Percentiles rank a stretch among this genome's conserved stretches.
Conservation (phyloP, 2,113 vertebrate species). For the Bufo gargarizans region DNA sequence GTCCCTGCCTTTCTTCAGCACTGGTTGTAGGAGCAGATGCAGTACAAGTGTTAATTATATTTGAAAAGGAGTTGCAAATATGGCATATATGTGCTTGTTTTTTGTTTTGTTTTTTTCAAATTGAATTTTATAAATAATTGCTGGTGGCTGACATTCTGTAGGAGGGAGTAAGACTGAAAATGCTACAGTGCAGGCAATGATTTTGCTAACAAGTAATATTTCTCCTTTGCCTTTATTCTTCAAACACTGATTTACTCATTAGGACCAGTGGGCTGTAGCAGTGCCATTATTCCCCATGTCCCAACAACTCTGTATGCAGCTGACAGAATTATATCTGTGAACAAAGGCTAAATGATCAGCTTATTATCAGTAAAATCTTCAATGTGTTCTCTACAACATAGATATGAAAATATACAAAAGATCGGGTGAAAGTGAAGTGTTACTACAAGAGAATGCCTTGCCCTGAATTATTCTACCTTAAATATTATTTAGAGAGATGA, state of each 20-base stretch:
- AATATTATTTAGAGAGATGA: not conserved
- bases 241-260: conserved; percentile 12
- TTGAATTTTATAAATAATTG: not conserved
- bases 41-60: too few species aligned
- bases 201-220: conserved; percentile 18
- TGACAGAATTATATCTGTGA: not conserved
- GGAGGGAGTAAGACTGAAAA: not conserved
- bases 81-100: too few species aligned
- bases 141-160: not conserved
- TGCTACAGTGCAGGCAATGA: not conserved
- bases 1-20: too few species aligned
- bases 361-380: not conserved
- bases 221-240: conserved; percentile 10
- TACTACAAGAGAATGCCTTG: not conserved
- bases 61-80: not conserved
- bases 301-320: not conserved
- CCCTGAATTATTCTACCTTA: not conserved
- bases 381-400: not conserved
- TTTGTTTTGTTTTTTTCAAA: not conserved
- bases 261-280: conserved; percentile 8
- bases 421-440: not conserved
- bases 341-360: conserved; percentile 13
- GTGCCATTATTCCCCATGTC: not conserved
- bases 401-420: not conserved
- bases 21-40: too few species aligned